Base-by-base conservation (phyloP, 2,797 vertebrate genomes). In the Clarias fuscus region DNA sequence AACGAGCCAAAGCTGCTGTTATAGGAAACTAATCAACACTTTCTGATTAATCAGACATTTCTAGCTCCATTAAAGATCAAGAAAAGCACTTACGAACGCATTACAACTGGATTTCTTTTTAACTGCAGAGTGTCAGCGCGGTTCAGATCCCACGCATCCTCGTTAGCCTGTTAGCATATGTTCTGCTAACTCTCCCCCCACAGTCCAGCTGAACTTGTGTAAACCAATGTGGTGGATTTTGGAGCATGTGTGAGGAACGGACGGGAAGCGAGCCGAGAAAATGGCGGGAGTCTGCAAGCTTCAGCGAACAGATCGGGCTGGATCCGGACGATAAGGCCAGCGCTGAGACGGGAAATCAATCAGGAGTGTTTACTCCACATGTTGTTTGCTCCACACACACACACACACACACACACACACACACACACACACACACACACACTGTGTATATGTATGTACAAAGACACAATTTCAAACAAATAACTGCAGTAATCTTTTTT, bases 391-490 rank as follows among this genome's bases (percentile, higher is more conserved):
- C n/a, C 82, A 40, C 68, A 61, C 20, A 83, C n/a, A 68, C 14
- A 27, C 61, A 40, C 77, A 67, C 80, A 82, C 37, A 70, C 58
- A 84, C 37, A 43, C 82, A 40, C 68, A 61, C 20, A 83, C n/a
- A 68, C 14, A 27, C 61, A 40, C 77, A 67, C 80, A 82, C 37
- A 70, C 58, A 84, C 37, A 43, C 37, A 40, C 33, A 53, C 48
- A 53, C 37, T 4, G 48, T 53, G 48, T 53, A 13, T 53, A 13
- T 13, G 2, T 53, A 53, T 53, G 48, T 53, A 53, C 48, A 53
- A 53, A 53, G 48, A 53, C 48, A 53, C 48, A 53, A 53, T 53
- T 53, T 53, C 48, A 53, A 53, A 53, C 48, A 53, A 53, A 53
- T 53, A 53, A 53, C 48, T 13, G 48, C 48, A 53, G 48, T 53